Base-by-base conservation (phyloP, 2,797 vertebrate species). In the Pipistrellus pipistrellus region DNA sequence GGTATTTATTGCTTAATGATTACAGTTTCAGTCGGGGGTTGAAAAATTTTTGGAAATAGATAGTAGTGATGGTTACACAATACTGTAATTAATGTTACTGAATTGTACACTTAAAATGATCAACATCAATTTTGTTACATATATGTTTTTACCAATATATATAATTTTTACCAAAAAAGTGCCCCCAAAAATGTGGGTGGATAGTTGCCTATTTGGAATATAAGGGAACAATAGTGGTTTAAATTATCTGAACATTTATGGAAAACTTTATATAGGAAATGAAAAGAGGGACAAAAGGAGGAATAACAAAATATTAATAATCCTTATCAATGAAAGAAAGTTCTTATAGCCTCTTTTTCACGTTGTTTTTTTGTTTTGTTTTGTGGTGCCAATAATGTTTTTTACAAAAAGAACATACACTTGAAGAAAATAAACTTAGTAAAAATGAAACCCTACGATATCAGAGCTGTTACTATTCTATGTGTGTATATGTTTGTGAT, bases 71-170 rank as follows among this genome's bases (percentile, higher is more conserved):
- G 6, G 62, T 64, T n/a, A 13, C 30, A 7, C 30, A 64, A n/a
- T n/a, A 64, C 59, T n/a, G 23, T 27, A 72, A 72, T 30, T 48
- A 48, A 46, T 48, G 62, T 46, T 46, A 46, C 44, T 64, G 30
- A 64, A 64, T n/a, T 64, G 71, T 30, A 21, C 38, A 85, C 68
- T 44, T 30, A 57, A 57, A 85, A 72, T 57, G 18, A 41, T 72
- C 41, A 41, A 44, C 71, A 62, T 21, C 73, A 83, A 35, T 35
- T 85, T 81, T 48, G 46, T 71, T n/a, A 75, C 48, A 38, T 53
- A 90, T 72, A 53, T 51, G 82, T 72, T 82, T 46, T 90, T 71
- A 82, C 41, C 53, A 64, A 90, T 72, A 72, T 25, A 44, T 72
- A 44, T 72, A 12, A 82, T 64, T 85, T 68, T 85, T 64, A 68